Base-by-base conservation (phyloP, 2,888 invertebrate genomes). In the Ornithoptera priamus region DNA sequence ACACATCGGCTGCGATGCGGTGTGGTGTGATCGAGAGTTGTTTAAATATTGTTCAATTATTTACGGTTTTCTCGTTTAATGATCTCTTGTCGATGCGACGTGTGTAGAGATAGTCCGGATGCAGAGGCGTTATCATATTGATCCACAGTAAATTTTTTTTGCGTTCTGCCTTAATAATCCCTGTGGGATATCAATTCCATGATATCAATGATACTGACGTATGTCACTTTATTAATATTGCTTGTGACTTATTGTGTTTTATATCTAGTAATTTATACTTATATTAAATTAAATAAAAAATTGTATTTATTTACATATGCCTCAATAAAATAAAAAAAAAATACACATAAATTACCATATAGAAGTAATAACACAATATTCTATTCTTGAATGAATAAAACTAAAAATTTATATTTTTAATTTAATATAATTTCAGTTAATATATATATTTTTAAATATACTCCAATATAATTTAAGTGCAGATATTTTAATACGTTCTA, bases 131-230 rank as follows among this genome's bases (percentile, higher is more conserved):
- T 71, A 73, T 73, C 71, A 57, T 70, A 70, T 73, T 56, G 71
- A 73, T 71, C 71, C 53, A 62, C 20, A n/a, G 50, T 39, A 22
- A 57, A 61, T 72, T 73, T 53, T 53, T 64, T 74, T 74, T 71
- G 60, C 66, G 30, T 56, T 53, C 65, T 64, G 67, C 56, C 67
- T 60, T 58, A 68, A 70, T 73, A 72, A 74, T 74, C 74, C 46
- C 70, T 39, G 73, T 60, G 70, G 74, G 74, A 60, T 72, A 73
- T 70, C 73, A 75, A 76, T 75, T 75, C 72, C 69, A 69, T 56
- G 69, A 39, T 72, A 69, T 56, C 73, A 66, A 67, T 74, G 63
- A 42, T 69, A 65, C 56, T 64, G 67, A 39, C 64, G 39, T 22
- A 58, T 65, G 71, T 67, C 68, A 58, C 62, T 71, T 67, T 53